These are phyloP conservation scores for Scalopus aquaticus DNA, from an alignment of 2,113 vertebrate genomes.

Conservation along the genomic window DNA sequence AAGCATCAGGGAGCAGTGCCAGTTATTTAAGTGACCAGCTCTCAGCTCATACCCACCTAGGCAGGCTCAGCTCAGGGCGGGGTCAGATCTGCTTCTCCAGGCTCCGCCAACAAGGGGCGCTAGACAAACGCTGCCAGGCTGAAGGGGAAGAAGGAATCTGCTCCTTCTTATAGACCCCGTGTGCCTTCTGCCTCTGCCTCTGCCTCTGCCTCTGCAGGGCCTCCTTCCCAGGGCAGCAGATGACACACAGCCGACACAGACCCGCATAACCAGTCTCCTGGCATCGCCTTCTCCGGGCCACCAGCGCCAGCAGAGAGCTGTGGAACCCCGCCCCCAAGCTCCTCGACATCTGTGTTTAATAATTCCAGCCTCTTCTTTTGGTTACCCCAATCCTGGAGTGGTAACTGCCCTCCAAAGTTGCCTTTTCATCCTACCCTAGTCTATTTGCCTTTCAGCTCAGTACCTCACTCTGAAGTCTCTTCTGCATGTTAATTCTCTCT, in stretches of 20 bases:
- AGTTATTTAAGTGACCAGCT: background rate
- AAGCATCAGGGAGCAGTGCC: background rate
- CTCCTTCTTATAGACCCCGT: accelerated
- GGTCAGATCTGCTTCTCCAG: background rate
- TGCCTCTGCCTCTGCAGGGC: too few species aligned
- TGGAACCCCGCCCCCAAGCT: background rate
- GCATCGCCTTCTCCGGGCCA: background rate
- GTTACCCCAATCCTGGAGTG: background rate
- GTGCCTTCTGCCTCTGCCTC: too few species aligned
- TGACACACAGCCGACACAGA: background rate
- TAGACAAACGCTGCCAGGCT: background rate
- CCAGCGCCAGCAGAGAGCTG: background rate
- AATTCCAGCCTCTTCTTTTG: background rate
- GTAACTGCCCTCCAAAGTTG: background rate
- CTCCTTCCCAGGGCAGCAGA: accelerated
- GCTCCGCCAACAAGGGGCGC: background rate
- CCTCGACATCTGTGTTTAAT: background rate
- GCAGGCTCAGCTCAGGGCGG: accelerated
- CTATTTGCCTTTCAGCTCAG: background rate
- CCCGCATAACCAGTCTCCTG: background rate
- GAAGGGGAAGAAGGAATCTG: accelerated
- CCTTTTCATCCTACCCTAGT: background rate
- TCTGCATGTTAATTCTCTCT: background rate
- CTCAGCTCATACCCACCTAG: background rate
- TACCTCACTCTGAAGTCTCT: background rate